A percentile compares a stretch with the other conserved stretches of the same genome.
Conservation (phyloP, 2,797 vertebrate genomes). For the Amblyraja radiata region DNA sequence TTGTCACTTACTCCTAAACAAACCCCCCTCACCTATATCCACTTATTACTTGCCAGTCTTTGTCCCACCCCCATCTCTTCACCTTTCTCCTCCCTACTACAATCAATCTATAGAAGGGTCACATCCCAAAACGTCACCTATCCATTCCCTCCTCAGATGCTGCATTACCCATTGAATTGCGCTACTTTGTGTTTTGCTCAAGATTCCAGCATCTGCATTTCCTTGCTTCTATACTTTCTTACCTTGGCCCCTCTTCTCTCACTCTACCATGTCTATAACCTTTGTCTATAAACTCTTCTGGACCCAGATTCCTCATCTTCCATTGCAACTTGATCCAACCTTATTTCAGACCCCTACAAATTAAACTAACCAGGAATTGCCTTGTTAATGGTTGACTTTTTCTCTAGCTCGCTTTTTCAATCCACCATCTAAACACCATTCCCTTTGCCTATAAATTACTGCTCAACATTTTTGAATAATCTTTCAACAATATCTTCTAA, state of each 20-base stretch:
- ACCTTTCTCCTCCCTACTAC: no score
- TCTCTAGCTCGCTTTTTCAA: not conserved
- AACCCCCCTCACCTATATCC: no score
- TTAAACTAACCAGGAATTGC: not conserved
- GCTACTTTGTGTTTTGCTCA: no score
- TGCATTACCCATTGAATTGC: no score
- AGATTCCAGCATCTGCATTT: no score
- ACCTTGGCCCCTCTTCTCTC: not conserved
- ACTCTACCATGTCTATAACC: not conserved
- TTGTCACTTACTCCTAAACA: no score
- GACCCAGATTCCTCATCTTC: not conserved
- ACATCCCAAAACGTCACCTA: no score
- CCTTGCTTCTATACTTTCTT: not conserved
- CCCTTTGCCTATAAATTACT: not conserved
- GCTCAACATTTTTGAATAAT: not conserved
- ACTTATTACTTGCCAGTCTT: no score
- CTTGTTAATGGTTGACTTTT: not conserved
- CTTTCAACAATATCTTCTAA: not conserved
- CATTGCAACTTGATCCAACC: not conserved
- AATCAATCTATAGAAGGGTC: no score
- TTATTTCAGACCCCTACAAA: not conserved
- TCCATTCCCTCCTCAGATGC: no score
- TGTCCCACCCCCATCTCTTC: no score
- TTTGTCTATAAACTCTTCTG: not conserved
- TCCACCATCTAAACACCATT: not conserved